Evolutionary conservation across 2,888 invertebrate species (phyloP).

Genomic region (Drosophila recens): DNA sequence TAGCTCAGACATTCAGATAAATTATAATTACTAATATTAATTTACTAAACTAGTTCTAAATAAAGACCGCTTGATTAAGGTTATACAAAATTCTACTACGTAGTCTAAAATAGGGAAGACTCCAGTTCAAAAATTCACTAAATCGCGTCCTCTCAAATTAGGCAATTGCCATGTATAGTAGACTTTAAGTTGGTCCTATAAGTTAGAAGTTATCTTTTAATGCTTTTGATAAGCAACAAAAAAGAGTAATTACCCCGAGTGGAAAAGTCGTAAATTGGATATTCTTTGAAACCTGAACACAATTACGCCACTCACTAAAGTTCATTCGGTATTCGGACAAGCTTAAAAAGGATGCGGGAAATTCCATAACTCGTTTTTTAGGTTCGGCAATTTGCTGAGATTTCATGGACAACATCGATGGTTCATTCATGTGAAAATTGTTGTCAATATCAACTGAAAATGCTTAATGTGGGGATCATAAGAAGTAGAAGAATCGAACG

Average conservation of each 20-base stretch:
- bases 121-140: no score
- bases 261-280: not conserved
- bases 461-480: not conserved
- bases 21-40: no score
- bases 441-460: constrained; percentile 26
- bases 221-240: not conserved
- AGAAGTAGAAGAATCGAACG: not conserved
- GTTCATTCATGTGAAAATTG: constrained; percentile 55
- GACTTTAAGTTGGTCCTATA: no score
- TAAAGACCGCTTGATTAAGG: no score
- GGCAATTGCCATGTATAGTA: not conserved
- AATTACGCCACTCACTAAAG: not conserved
- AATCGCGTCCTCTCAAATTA: not conserved
- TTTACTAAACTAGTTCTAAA: no score
- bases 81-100: no score
- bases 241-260: not conserved
- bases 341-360: not conserved
- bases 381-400: constrained; percentile 31
- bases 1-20: no score
- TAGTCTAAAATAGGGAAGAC: no score
- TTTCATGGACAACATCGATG: constrained; percentile 46
- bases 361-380: not conserved
- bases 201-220: no score
- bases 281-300: not conserved
- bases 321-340: not conserved